Base-by-base conservation (phyloP, 2,797 vertebrate genomes). In the Pteropus rufus region DNA sequence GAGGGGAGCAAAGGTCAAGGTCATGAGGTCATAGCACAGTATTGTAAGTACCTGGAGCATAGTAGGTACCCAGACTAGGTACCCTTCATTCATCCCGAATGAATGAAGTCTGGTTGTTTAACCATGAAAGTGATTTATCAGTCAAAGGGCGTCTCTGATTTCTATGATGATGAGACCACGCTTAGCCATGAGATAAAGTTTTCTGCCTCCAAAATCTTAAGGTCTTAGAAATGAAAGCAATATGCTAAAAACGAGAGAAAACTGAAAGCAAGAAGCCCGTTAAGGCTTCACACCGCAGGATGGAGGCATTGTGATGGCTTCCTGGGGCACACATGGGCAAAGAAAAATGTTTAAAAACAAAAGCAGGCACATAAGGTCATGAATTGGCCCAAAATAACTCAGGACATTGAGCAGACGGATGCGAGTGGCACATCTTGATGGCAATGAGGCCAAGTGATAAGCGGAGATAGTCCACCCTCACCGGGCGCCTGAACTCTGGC, bases 301-400 rank as follows among this genome's bases (percentile, higher is more conserved):
- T 6, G 1, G 62, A 81, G 86, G 39, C 10, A 3, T 31, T 4
- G 34, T 18, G 14, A 4, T 1, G 19, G 85, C 29, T 72, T 95
- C 73, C 39, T 15, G 29, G 29, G 56, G 79, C 77, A 92, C 62
- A 75, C 84, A 94, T 36, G 64, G 96, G 11, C 49, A 36, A 16
- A 49, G 54, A 52, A 83, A 96, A 94, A 94, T 39, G 58, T 85
- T 93, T 44, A 72, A 95, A 96, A 79, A 89, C 97, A 90, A 94
- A 93, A 94, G 46, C 92, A 87, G 97, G 90, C 90, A 87, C 85
- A 49, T n/a, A 89, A 96, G 97, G 97, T 92, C 94, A 70, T 1
- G 46, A n/a, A 41, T 69, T 56, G 80, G 89, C 95, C 96, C 97
- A 39, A 79, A 89, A 93, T 73, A 87, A 89, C 98, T 79, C 24